phyloP scores from a whole-genome alignment of 1,140 invertebrate genomes.

The Bombus haemorrhoidalis region DNA sequence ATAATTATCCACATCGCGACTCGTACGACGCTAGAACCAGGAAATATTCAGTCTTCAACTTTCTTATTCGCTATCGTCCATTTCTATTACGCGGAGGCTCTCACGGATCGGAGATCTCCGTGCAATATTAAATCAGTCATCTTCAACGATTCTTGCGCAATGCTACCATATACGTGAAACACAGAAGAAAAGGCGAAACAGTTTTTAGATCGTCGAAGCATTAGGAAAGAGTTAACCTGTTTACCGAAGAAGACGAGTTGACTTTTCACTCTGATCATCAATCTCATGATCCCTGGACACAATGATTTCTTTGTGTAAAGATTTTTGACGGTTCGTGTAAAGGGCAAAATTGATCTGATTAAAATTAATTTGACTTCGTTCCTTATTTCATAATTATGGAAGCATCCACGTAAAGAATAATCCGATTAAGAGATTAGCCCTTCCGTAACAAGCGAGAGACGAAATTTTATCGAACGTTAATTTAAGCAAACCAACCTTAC shows the following conservation, averaged over 20 bases:
- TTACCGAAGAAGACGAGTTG: not conserved
- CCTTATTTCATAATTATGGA: too few relatives aligned
- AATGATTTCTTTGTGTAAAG: not conserved
- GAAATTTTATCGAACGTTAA: not conserved
- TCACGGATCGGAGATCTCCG: conserved; percentile 1
- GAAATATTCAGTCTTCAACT: conserved; percentile 15
- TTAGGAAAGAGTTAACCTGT: not conserved
- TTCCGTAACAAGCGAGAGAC: not conserved
- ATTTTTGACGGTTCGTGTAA: not conserved
- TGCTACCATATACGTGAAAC: not conserved
- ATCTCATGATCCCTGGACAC: not conserved
- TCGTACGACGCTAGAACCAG: conserved; percentile 9
- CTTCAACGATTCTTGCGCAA: not conserved
- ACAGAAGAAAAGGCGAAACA: not conserved
- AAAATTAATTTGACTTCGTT: not conserved
- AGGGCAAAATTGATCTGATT: too few relatives aligned
- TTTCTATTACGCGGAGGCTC: conserved; percentile 11
- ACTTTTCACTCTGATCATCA: not conserved
- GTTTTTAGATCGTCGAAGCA: not conserved
- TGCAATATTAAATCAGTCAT: conserved; percentile 8
- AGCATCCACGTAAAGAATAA: too few relatives aligned
- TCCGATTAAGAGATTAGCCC: not conserved
- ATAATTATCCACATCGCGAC: conserved; percentile 55
- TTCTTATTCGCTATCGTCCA: conserved; percentile 2
- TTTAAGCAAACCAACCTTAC: not conserved